Percentiles rank a stretch among this genome's conserved stretches.
Evolutionary conservation across 1,140 invertebrate genomes (phyloP).

Genomic region (Paramacrobiotus metropolitanus): DNA sequence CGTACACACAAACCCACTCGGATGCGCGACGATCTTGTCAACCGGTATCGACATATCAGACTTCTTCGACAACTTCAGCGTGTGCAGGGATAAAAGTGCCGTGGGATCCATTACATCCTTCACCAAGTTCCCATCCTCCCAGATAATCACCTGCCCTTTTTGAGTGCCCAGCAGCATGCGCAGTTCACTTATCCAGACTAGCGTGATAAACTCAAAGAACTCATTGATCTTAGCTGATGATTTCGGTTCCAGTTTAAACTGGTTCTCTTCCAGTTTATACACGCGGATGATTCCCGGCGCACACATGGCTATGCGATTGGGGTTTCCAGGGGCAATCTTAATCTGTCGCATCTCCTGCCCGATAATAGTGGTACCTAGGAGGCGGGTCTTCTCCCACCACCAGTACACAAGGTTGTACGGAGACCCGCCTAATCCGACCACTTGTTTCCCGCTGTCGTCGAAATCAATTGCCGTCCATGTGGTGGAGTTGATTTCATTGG

Average conservation of each 20-base stretch:
- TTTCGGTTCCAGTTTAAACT: constrained; percentile 55
- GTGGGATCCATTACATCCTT: constrained; percentile 26
- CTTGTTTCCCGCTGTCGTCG: constrained; percentile 46
- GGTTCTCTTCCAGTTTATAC: constrained; percentile 47
- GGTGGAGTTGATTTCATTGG: constrained; percentile 19
- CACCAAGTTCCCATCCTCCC: constrained; percentile 53
- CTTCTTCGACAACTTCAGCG: background rate
- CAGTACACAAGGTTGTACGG: constrained; percentile 53
- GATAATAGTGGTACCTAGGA: constrained; percentile 45
- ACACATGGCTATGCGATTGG: constrained; percentile 42
- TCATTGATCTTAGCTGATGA: constrained; percentile 48
- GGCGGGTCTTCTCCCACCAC: constrained; percentile 55
- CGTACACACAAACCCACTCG: constrained; percentile 1
- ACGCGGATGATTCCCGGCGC: constrained; percentile 47
- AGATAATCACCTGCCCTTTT: constrained; percentile 41
- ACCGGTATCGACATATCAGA: constrained; percentile 26
- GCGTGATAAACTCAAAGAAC: constrained; percentile 40
- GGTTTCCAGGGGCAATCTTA: constrained; percentile 47
- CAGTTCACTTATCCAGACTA: constrained; percentile 36
- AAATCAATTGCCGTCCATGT: constrained; percentile 48
- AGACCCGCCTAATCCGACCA: constrained; percentile 47
- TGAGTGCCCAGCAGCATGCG: constrained; percentile 45
- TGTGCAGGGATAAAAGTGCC: constrained; percentile 36
- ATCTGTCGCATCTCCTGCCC: constrained; percentile 28
- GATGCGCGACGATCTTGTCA: background rate